A percentile compares a stretch with the other conserved stretches of the same genome.
Conservation (phyloP, 2,797 vertebrate species). For the Argentina silus region DNA sequence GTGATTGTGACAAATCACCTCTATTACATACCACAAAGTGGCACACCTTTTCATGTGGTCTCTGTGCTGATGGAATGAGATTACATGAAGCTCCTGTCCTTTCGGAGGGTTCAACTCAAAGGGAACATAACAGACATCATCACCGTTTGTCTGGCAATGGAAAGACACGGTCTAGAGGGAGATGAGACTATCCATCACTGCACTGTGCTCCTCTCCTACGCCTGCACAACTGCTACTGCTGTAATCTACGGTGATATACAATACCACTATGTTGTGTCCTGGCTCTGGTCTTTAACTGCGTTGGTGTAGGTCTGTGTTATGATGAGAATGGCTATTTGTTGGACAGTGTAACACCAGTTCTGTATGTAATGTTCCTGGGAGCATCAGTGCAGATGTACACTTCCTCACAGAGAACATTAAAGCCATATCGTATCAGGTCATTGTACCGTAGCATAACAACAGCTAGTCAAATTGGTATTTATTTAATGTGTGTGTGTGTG, state of each 20-base stretch:
- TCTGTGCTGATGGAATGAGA: constrained; percentile 55
- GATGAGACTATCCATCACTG: constrained; percentile 55
- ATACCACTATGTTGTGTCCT: not conserved
- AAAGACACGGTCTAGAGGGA: constrained; percentile 48
- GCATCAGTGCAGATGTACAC: too few species aligned
- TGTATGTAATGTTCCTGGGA: not conserved
- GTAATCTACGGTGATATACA: not conserved
- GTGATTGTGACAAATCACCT: constrained; percentile 49
- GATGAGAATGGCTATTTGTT: not conserved
- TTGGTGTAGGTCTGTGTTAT: not conserved
- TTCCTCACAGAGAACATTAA: too few species aligned
- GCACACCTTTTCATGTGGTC: constrained; percentile 49
- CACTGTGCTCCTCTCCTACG: constrained; percentile 28
- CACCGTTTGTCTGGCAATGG: constrained; percentile 56
- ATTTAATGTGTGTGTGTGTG: too few species aligned
- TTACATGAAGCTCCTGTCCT: constrained; percentile 50
- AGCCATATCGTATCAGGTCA: too few species aligned
- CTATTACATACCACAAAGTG: constrained; percentile 48
- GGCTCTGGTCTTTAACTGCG: not conserved
- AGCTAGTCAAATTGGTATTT: too few species aligned
- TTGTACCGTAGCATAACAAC: too few species aligned
- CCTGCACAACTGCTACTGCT: not conserved
- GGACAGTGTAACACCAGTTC: not conserved
- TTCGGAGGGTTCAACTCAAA: constrained; percentile 42
- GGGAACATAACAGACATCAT: constrained; percentile 26